These are phyloP conservation scores for Acinonyx jubatus DNA, from an alignment of 2,113 vertebrate genomes.

Conservation along the genomic window DNA sequence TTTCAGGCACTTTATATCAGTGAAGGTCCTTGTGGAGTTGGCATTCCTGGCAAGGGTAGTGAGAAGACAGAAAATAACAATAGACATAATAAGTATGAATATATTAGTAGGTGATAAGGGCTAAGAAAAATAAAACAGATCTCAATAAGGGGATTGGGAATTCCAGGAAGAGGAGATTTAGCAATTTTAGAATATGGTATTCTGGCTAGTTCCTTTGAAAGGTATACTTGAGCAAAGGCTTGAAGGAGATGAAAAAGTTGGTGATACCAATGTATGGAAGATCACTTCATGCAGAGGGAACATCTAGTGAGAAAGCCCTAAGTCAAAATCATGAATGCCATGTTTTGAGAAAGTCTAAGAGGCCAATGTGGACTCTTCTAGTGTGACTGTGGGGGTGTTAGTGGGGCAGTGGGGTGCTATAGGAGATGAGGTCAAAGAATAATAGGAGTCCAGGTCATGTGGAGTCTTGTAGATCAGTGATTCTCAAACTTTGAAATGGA, in stretches of 20 bases:
- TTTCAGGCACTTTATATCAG: neutral
- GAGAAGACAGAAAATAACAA: neutral
- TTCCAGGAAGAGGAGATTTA: neutral
- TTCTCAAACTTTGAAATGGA: neutral
- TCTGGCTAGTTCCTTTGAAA: neutral
- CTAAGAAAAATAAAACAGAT: neutral
- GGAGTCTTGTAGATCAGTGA: neutral
- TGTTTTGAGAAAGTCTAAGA: neutral
- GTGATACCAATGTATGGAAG: neutral
- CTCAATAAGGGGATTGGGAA: neutral
- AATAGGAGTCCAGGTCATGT: neutral
- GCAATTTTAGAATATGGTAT: neutral
- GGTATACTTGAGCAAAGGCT: neutral
- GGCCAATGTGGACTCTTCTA: neutral
- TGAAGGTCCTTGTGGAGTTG: neutral
- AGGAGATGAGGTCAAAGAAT: neutral
- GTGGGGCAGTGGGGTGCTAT: too few relatives aligned
- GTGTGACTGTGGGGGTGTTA: neutral
- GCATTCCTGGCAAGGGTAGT: neutral
- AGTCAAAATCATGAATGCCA: neutral
- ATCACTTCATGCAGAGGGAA: neutral
- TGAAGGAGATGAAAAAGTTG: neutral
- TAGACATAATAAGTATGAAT: neutral
- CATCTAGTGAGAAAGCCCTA: neutral
- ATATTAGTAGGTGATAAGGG: neutral